Base-by-base conservation (phyloP, 1,140 invertebrate species). In the Papilio polyxenes region DNA sequence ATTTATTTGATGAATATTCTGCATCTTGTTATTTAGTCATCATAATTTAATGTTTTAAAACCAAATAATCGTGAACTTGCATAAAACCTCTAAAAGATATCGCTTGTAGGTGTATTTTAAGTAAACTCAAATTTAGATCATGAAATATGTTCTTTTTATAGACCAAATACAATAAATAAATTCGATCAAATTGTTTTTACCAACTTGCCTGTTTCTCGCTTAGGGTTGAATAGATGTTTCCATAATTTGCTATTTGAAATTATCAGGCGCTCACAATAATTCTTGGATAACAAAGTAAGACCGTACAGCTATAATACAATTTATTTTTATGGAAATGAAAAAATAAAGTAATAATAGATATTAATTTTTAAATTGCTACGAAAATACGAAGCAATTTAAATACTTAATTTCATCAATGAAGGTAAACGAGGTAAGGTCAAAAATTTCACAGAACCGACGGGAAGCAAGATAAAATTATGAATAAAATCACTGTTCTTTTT, bases 1-100 rank as follows among this genome's bases (percentile, higher is more conserved):
- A 77, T 77, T 53, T 77, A 53, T 51, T 37, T 53, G 44, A 77
- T 23, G 75, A 77, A 77, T 23, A 77, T 77, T 72, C 65, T 40
- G 23, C 75, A 77, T 77, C 20, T 31, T 13, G n/a, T 37, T 37
- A 49, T 76, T 49, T 49, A 31, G 20, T 76, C 23, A 13, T 20
- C n/a, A 10, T 20, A 20, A 37, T 72, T 37, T 72, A 65, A 2
- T 65, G 23, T 23, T 65, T 65, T 65, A 20, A 72, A 72, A 31
- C 37, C 1, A 15, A 72, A 72, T 37, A 37, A 69, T 23, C 31
- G 23, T 31, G 23, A 4, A 51, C 11, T 51, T 51, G 11, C 13
- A 51, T 4, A 51, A 51, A 51, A 51, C 5, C 13, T 15, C 49
- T 51, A 3, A 51, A 51, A 15, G 15, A 8, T 49, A 49, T 49